phyloP scores from a whole-genome alignment of 2,113 vertebrate species.

The Takifugu bimaculatus region DNA sequence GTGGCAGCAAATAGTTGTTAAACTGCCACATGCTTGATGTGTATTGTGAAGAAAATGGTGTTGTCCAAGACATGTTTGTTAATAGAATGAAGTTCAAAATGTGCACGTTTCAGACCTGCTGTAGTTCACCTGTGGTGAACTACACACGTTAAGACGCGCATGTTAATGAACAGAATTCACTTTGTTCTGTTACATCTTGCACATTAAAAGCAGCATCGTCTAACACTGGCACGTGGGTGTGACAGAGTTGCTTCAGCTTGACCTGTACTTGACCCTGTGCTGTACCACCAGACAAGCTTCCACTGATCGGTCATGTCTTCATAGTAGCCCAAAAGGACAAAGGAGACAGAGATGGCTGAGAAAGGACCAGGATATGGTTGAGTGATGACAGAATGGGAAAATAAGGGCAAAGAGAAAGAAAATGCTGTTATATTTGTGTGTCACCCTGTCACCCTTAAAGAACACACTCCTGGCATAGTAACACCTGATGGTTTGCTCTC shows the following conservation, averaged over 20 bases:
- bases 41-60: no score
- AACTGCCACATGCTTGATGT: no score
- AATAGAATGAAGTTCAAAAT: no score
- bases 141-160: no score
- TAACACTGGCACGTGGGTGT: neutral
- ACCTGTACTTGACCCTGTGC: conserved; percentile 17
- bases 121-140: no score
- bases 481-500: conserved; percentile 12
- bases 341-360: conserved; percentile 24
- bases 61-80: no score
- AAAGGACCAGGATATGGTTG: conserved; percentile 22
- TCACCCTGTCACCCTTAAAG: neutral
- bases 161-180: no score
- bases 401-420: conserved; percentile 28
- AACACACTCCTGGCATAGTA: conserved; percentile 5
- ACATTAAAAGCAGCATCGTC: no score
- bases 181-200: no score
- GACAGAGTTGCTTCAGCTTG: conserved; percentile 20
- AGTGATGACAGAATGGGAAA: conserved; percentile 43
- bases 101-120: no score
- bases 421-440: neutral
- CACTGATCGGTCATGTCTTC: conserved; percentile 35
- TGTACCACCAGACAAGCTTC: conserved; percentile 26
- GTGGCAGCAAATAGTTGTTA: no score
- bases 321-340: conserved; percentile 40